These are phyloP conservation scores for Zaprionus ornatus DNA, from an alignment of 1,140 invertebrate species.

Conservation along the genomic window DNA sequence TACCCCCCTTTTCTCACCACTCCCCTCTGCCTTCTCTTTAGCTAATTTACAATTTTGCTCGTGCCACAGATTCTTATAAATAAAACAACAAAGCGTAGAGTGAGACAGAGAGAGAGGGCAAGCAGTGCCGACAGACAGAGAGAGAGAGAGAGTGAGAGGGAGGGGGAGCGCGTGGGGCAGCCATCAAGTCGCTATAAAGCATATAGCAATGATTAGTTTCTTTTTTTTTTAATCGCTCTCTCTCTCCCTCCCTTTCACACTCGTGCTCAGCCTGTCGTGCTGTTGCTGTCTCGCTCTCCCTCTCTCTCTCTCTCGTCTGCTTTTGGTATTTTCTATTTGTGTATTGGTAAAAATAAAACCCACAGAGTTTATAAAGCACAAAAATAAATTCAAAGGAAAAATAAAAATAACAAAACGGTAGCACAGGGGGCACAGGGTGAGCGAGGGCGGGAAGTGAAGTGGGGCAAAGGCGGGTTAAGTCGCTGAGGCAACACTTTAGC, in stretches of 20 bases:
- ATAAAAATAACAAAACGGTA: slow-evolving; percentile 74
- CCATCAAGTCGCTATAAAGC: slow-evolving; percentile 47
- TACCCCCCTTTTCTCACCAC: background rate
- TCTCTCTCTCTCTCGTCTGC: slow-evolving; percentile 5
- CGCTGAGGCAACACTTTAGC: slow-evolving; percentile 48
- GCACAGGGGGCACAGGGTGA: background rate
- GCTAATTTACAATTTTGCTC: slow-evolving; percentile 69
- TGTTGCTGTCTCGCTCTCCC: background rate
- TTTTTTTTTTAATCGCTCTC: background rate
- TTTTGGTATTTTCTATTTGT: slow-evolving; percentile 37
- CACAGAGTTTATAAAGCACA: slow-evolving; percentile 77
- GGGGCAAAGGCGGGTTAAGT: background rate
- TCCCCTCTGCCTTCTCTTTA: slow-evolving; percentile 19
- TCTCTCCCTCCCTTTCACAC: background rate
- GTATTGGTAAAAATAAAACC: slow-evolving; percentile 71
- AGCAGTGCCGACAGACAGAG: background rate
- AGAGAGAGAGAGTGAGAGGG: background rate
- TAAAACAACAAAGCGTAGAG: slow-evolving; percentile 25
- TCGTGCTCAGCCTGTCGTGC: background rate
- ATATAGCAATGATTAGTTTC: slow-evolving; percentile 58
- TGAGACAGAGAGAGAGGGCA: background rate
- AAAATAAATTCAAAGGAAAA: slow-evolving; percentile 80
- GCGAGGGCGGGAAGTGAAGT: background rate
- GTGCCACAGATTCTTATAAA: slow-evolving; percentile 60
- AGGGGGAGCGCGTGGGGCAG: background rate